These are phyloP conservation scores for Rallus limicola DNA, from an alignment of 2,113 vertebrate genomes.

Conservation along the genomic window DNA sequence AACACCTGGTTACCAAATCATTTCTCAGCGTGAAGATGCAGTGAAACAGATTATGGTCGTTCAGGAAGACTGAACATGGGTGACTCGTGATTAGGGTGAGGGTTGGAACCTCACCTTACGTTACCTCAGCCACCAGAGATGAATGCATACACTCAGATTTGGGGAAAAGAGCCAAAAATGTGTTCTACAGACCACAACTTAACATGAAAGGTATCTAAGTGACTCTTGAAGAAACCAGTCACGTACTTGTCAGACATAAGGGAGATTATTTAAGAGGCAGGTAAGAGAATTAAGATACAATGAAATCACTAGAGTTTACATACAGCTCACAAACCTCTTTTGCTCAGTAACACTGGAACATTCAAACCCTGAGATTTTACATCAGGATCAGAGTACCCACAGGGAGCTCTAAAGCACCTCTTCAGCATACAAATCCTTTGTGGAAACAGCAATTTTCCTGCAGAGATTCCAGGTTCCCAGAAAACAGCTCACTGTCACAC, in stretches of 20 bases:
- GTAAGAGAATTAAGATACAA: neutral
- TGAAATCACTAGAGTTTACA: neutral
- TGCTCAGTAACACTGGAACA: neutral
- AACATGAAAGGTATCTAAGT: neutral
- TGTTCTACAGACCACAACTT: neutral
- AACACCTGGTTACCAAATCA: neutral
- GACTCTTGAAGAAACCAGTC: neutral
- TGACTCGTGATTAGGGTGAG: neutral
- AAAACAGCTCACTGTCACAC: fast-evolving
- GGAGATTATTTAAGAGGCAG: neutral
- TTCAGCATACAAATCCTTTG: neutral
- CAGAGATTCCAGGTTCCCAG: neutral
- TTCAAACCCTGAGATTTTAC: neutral
- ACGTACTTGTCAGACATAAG: neutral
- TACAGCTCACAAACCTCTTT: neutral
- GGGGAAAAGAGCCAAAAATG: neutral
- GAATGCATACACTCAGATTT: neutral
- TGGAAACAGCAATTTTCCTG: neutral
- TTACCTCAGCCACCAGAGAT: neutral
- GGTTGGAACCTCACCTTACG: neutral
- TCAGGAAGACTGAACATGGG: neutral
- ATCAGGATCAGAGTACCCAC: fast-evolving
- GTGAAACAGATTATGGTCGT: fast-evolving
- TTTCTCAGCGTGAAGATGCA: neutral
- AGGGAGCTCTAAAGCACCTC: neutral